Evolutionary conservation across 2,888 invertebrate species (phyloP).

Genomic region (Caenorhabditis wallacei): DNA sequence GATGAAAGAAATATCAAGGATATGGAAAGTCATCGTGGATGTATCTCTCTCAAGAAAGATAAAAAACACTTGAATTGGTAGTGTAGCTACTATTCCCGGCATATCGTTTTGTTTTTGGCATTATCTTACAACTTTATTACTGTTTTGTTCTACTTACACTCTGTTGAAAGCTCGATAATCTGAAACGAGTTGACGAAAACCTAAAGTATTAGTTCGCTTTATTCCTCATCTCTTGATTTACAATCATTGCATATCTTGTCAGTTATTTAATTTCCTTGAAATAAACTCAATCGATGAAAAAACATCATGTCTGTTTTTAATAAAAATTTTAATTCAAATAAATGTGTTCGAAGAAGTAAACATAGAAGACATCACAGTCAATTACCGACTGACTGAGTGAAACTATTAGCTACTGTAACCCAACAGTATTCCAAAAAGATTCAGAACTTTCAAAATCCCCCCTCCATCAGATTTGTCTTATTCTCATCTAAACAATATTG

Average conservation of each 20-base stretch:
- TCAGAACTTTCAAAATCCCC: too few species aligned
- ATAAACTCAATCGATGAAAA: too few species aligned
- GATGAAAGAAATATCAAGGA: constrained; percentile 48
- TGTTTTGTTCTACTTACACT: constrained; percentile 22
- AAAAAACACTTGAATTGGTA: constrained; percentile 60
- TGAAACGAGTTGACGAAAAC: neutral
- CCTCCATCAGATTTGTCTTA: too few species aligned
- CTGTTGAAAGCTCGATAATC: neutral
- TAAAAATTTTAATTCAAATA: too few species aligned
- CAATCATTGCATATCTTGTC: neutral
- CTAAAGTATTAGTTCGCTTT: neutral
- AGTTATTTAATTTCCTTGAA: neutral
- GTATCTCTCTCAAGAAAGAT: constrained; percentile 52
- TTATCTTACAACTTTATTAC: neutral
- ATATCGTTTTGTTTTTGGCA: neutral
- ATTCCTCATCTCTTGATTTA: neutral
- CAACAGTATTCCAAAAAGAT: too few species aligned
- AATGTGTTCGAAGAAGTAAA: too few species aligned
- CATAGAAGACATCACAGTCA: too few species aligned
- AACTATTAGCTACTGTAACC: too few species aligned
- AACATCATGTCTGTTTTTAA: too few species aligned
- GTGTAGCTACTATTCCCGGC: constrained; percentile 14
- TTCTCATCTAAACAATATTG: too few species aligned
- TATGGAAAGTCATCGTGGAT: constrained; percentile 58
- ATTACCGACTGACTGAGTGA: too few species aligned